Base-by-base conservation (phyloP, 2,797 vertebrate species). In the Trematomus bernacchii region DNA sequence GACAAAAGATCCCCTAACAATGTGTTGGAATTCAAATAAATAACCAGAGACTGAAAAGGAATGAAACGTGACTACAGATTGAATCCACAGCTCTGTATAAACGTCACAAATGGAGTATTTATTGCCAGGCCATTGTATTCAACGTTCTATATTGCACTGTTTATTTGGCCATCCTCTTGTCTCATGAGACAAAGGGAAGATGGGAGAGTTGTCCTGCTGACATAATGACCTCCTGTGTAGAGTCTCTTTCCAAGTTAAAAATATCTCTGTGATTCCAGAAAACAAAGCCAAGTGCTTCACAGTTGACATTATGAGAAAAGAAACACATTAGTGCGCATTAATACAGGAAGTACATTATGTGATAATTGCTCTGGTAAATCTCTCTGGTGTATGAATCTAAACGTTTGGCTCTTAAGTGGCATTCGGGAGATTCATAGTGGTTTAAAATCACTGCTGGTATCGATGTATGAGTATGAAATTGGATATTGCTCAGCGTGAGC, bases 251-350 rank as follows among this genome's bases (percentile, higher is more conserved):
- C 37, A 21, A 65, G 62, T 30, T 27, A 27, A 27, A 27, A 69
- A 7, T 65, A 70, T 48, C 27, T 53, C 15, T 73, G 10, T 51
- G 12, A 71, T 53, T 74, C 71, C 66, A 48, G 66, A 60, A 79
- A 79, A 62, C 21, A 0, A 19, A 78, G 73, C 63, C 59, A 73
- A 18, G 11, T 30, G 14, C 73, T 73, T 76, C n/a, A 27, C 48
- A 61, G 27, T 73, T 40, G 77, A 44, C 47, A 13, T 80, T 58
- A 46, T 48, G 3, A 63, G 52, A 85, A 67, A 50, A 82, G 68
- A 55, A 74, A 60, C 66, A 66, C 66, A 74, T 75, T 71, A 74
- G 46, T 6, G 23, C 66, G 48, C 50, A 55, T 44, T 71, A 70
- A 63, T 66, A 42, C 54, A 64, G 18, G 19, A 42, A 5, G 1